Evolutionary conservation across 2,113 vertebrate genomes (phyloP).

Genomic region (Alosa alosa): DNA sequence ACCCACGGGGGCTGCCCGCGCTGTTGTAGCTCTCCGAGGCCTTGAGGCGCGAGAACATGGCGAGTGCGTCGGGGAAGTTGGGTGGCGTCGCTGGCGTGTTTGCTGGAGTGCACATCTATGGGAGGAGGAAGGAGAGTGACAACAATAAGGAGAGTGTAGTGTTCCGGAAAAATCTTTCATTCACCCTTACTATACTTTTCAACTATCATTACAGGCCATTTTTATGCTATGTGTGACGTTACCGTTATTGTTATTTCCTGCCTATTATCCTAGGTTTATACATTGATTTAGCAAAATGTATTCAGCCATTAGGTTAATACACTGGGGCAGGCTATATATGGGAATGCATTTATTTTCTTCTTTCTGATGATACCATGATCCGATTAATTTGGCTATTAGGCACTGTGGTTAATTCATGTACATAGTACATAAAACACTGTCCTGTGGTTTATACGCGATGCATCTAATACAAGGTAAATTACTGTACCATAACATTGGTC

Average conservation of each 20-base stretch:
- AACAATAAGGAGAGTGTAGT: background rate
- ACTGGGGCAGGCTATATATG: too few relatives aligned
- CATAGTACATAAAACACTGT: too few relatives aligned
- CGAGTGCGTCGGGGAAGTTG: slow-evolving; percentile 82
- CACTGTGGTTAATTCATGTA: too few relatives aligned
- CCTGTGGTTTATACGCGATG: too few relatives aligned
- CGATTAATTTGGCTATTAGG: too few relatives aligned
- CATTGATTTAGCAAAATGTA: too few relatives aligned
- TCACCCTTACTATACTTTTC: background rate
- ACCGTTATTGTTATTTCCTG: background rate
- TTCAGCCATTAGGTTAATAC: too few relatives aligned
- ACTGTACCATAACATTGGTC: background rate
- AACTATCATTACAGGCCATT: background rate
- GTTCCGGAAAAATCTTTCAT: background rate
- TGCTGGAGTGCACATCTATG: slow-evolving; percentile 86
- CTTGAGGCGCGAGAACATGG: slow-evolving; percentile 86
- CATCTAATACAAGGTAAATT: too few relatives aligned
- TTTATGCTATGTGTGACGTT: background rate
- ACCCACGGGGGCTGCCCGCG: slow-evolving; percentile 68
- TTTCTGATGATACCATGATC: too few relatives aligned
- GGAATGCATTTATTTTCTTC: too few relatives aligned
- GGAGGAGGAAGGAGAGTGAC: background rate
- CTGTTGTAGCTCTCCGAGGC: slow-evolving; percentile 74
- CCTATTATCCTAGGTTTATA: too few relatives aligned
- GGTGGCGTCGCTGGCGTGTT: slow-evolving; percentile 86